A percentile compares a stretch with the other conserved stretches of the same genome.
phyloP scores from a whole-genome alignment of 2,888 invertebrate species.

The Scaeva pyrastri region DNA sequence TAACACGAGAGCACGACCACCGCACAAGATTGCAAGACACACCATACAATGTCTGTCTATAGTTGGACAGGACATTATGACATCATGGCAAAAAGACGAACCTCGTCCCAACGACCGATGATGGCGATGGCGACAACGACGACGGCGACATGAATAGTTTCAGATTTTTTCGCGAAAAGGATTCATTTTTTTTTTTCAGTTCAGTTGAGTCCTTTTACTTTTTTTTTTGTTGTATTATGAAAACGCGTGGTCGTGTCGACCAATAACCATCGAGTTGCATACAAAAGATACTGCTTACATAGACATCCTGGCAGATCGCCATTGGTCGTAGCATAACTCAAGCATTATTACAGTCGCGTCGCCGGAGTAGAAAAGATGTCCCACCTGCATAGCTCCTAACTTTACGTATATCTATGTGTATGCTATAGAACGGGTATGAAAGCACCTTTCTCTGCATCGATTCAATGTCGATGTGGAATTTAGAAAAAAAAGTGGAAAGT shows the following conservation, averaged over 20 bases:
- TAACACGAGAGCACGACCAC: neutral
- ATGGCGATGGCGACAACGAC: neutral
- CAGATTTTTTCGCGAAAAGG: conserved; percentile 64
- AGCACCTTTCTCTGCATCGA: conserved; percentile 64
- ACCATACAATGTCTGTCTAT: conserved; percentile 69
- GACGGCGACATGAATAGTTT: conserved; percentile 56
- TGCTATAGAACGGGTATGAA: conserved; percentile 5
- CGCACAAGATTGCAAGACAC: conserved; percentile 69
- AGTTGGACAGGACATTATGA: conserved; percentile 66
- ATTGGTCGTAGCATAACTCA: conserved; percentile 77
- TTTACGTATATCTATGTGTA: neutral
- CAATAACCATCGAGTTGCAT: conserved; percentile 78
- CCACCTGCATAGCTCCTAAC: conserved; percentile 66
- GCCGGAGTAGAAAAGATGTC: conserved; percentile 75
- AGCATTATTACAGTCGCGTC: conserved; percentile 74
- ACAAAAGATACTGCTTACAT: conserved; percentile 77
- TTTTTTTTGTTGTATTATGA: conserved; percentile 46
- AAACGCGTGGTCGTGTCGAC: conserved; percentile 73
- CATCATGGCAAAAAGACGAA: conserved; percentile 71
- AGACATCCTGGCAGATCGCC: conserved; percentile 77
- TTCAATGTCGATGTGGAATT: conserved; percentile 68
- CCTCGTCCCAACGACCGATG: conserved; percentile 14
- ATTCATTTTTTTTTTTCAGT: conserved; percentile 44
- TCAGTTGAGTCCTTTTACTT: too few species aligned
- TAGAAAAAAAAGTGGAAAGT: conserved; percentile 17